These are phyloP conservation scores for Heliocidaris erythrogramma DNA, from an alignment of 35 echinoderm and acorn worm genomes.

Conservation along the genomic window DNA sequence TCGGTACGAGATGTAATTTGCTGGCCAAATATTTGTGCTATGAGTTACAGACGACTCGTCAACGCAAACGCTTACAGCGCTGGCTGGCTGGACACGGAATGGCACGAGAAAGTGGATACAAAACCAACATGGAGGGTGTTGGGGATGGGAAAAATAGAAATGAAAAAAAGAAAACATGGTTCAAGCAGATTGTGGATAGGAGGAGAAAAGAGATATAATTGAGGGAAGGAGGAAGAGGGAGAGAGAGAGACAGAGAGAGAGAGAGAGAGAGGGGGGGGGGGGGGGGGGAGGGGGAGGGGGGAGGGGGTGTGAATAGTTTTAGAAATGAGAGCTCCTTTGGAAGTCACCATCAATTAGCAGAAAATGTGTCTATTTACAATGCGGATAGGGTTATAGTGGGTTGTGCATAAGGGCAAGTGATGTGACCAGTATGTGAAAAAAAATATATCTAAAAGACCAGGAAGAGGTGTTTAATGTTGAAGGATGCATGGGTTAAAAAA, in stretches of 20 bases:
- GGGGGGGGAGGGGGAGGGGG: too few species aligned
- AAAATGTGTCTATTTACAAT: background rate
- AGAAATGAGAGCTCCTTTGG: background rate
- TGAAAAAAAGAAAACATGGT: background rate
- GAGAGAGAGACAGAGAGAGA: background rate
- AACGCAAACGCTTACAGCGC: conserved; percentile 15
- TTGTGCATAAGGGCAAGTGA: too few species aligned
- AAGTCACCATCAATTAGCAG: background rate
- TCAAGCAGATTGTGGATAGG: background rate
- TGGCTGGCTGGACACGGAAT: background rate
- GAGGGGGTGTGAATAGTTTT: background rate
- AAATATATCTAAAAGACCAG: too few species aligned
- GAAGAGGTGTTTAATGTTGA: too few species aligned
- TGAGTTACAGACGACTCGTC: conserved; percentile 34
- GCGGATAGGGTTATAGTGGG: conserved; percentile 12
- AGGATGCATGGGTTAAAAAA: too few species aligned
- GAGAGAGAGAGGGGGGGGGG: background rate
- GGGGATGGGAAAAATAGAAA: background rate
- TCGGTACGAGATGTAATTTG: conserved; percentile 44
- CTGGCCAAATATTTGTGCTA: conserved; percentile 55
- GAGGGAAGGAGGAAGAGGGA: background rate
- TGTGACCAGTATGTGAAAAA: too few species aligned
- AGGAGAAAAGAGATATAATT: background rate
- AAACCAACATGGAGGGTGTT: conserved; percentile 40
- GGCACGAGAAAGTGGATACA: conserved; percentile 26